Conservation (phyloP, 2,797 vertebrate genomes). For the Cottoperca gobio region DNA sequence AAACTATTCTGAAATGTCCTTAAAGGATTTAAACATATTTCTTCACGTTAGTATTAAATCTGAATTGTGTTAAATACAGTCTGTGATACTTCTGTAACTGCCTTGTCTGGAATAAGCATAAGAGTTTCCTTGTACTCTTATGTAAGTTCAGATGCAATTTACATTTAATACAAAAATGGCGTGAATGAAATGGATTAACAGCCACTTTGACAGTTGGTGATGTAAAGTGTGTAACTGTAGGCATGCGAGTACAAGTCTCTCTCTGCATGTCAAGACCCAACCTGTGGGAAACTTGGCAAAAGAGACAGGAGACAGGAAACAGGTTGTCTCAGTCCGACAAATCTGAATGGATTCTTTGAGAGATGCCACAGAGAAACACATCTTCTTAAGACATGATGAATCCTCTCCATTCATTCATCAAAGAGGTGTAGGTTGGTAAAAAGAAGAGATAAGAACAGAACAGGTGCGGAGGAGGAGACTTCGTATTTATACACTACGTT, state of each 20-base stretch:
- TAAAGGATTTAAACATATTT: not conserved
- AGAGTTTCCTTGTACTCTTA: not conserved
- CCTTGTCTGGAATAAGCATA: not conserved
- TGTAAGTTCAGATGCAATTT: not conserved
- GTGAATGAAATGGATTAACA: slow-evolving; percentile 19
- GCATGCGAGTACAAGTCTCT: slow-evolving; percentile 43
- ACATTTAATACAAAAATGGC: not conserved
- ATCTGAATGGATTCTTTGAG: slow-evolving; percentile 31
- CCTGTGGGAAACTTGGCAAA: slow-evolving; percentile 51
- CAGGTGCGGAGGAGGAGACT: slow-evolving; percentile 25
- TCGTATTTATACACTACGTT: not conserved
- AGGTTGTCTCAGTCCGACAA: slow-evolving; percentile 46
- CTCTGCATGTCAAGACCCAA: slow-evolving; percentile 51
- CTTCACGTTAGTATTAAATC: not conserved
- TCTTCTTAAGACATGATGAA: slow-evolving; percentile 30
- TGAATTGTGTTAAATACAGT: not conserved
- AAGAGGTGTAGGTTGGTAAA: not conserved
- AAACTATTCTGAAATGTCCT: not conserved
- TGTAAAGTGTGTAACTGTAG: slow-evolving; percentile 26
- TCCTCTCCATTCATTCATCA: slow-evolving; percentile 25
- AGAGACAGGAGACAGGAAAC: slow-evolving; percentile 67
- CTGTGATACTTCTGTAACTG: not conserved
- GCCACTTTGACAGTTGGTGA: slow-evolving; percentile 43
- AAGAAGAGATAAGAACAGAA: slow-evolving; percentile 2
- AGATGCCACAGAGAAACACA: slow-evolving; percentile 23